phyloP scores from a whole-genome alignment of 2,888 invertebrate genomes.

The Orchestes rusci region DNA sequence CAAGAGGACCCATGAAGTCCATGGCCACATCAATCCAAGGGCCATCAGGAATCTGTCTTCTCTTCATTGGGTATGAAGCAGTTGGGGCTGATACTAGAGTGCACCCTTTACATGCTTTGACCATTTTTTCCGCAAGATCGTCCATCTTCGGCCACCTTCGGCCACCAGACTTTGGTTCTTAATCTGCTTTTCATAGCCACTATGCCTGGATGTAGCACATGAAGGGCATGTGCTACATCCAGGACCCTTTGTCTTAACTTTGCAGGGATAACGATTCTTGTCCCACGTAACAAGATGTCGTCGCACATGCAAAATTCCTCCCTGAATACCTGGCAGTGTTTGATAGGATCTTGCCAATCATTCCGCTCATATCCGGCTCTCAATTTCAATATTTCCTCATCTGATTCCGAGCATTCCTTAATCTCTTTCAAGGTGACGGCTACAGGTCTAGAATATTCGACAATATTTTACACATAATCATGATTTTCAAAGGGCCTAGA shows the following conservation, averaged over 20 bases:
- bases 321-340: conserved; percentile 1
- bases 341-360: conserved; percentile 8
- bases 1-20: conserved; percentile 30
- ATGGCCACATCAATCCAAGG: conserved; percentile 28
- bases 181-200: conserved; percentile 30
- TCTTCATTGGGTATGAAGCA: conserved; percentile 22
- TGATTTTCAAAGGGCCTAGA: conserved; percentile 5
- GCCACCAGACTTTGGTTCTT: conserved; percentile 34
- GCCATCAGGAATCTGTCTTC: conserved; percentile 23
- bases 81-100: conserved; percentile 22
- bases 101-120: conserved; percentile 24
- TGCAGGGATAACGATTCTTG: conserved; percentile 16
- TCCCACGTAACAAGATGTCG: conserved; percentile 3
- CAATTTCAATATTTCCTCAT: conserved; percentile 4
- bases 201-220: conserved; percentile 37
- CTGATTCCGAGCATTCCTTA: conserved; percentile 9
- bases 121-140: conserved; percentile 26
- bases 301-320: conserved; percentile 20
- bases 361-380: conserved; percentile 1
- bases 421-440: conserved; percentile 20
- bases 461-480: conserved; percentile 11
- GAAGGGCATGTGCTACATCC: conserved; percentile 30
- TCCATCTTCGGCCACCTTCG: conserved; percentile 29
- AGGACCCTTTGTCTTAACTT: conserved; percentile 24
- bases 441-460: conserved; percentile 11